Evolutionary conservation across 2,113 vertebrate genomes (phyloP), one percentile per base, ranked within the genome.

Genomic region (Pantherophis guttatus): DNA sequence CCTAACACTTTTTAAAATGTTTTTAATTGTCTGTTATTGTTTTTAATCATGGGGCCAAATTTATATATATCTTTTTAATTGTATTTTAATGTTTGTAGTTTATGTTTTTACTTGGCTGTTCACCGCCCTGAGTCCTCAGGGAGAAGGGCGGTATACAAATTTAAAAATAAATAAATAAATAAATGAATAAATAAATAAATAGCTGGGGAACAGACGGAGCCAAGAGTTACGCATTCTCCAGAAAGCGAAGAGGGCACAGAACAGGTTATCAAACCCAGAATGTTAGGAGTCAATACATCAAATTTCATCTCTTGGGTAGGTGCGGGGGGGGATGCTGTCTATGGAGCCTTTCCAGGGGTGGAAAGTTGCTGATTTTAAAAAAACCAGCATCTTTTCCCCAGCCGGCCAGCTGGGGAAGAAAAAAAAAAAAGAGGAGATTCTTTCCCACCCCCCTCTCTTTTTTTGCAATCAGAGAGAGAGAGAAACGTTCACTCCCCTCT

Each of bases 381-480:
- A 89, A 89, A 26, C 50, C 1, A 15, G 5, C 92, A 62, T 9
- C 26, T 24, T 87, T 0, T 33, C 23, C 15, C 7, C 86, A 70
- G n/a, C 15, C 1, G 8, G 57, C 48, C 13, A 39, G 0, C 87
- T 86, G 44, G 44, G 53, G 48, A 39, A 91, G 39, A 15, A n/a
- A 48, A 1, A 58, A 39, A 1, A 2, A 58, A 58, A 75, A 53
- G 33, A 15, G 55, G 17, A 26, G 53, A 48, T 12, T 2, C 4
- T 29, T 0, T 2, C 48, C 48, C 48, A 50, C 48, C 10, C 59
- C 5, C 10, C 0, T 11, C 26, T 1, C 86, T 90, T 81, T 58
- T 92, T 95, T 75, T 59, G 62, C 54, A 94, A 93, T 87, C 24
- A 90, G 91, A 58, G 57, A 89, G 88, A 57, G 57, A 87, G 62